Conservation (phyloP, 2,888 invertebrate genomes). For the Shargacucullia verbasci region DNA sequence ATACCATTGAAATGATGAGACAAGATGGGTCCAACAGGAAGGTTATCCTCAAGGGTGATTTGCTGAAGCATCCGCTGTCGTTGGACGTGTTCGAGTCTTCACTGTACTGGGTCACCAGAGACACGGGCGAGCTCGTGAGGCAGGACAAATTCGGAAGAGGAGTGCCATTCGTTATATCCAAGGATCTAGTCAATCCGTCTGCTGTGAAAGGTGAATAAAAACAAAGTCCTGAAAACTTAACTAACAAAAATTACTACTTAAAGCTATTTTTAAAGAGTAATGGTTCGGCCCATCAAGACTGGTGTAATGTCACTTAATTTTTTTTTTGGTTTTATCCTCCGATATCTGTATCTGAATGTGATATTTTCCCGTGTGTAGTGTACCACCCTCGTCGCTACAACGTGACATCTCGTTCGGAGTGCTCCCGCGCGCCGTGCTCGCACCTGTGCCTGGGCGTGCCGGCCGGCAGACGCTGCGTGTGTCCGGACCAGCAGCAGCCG, state of each 20-base stretch:
- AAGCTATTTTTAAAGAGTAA: neutral
- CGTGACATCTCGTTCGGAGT: constrained; percentile 91
- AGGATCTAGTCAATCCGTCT: constrained; percentile 95
- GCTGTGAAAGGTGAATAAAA: constrained; percentile 92
- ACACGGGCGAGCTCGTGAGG: constrained; percentile 95
- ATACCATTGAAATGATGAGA: constrained; percentile 95
- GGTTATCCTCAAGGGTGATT: constrained; percentile 92
- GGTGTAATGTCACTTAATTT: too few species aligned
- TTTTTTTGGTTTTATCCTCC: too few species aligned
- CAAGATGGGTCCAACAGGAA: constrained; percentile 94
- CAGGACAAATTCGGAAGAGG: constrained; percentile 99
- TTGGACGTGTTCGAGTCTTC: constrained; percentile 98
- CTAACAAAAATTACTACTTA: too few species aligned
- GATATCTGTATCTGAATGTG: neutral
- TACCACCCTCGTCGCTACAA: constrained; percentile 96
- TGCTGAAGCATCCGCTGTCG: constrained; percentile 93
- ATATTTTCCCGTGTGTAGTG: constrained; percentile 81
- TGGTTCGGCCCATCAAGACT: too few species aligned
- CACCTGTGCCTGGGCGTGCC: constrained; percentile 98
- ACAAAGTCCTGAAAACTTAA: neutral
- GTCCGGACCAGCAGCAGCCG: constrained; percentile 92
- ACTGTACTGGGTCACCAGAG: constrained; percentile 97
- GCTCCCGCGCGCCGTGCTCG: constrained; percentile 92
- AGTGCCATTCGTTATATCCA: constrained; percentile 94
- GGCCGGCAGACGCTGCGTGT: constrained; percentile 95